Percentiles rank a stretch among this genome's conserved stretches.
Conservation (phyloP, 2,888 invertebrate genomes). For the Apamea anceps region DNA sequence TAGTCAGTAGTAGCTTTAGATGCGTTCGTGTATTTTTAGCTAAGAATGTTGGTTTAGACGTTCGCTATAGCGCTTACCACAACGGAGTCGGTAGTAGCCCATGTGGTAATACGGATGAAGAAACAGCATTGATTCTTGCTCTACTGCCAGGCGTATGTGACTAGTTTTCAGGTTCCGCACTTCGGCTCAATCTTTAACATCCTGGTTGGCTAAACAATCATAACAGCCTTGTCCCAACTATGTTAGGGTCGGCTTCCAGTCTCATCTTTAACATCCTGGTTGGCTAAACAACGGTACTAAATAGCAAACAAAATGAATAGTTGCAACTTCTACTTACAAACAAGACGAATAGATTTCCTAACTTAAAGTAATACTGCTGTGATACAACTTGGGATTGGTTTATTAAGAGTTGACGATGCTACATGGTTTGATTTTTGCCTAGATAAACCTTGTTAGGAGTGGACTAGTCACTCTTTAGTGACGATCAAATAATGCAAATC, state of each 20-base stretch:
- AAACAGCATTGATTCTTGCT: constrained; percentile 44
- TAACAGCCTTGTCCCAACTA: not conserved
- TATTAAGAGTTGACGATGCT: not conserved
- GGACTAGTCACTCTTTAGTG: not conserved
- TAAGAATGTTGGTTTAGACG: constrained; percentile 69
- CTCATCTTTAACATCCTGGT: not conserved
- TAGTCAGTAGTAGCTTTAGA: constrained; percentile 68
- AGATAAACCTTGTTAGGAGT: not conserved
- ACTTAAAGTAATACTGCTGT: not conserved
- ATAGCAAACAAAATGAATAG: not conserved
- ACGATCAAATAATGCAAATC: constrained; percentile 25
- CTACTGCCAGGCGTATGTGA: not conserved
- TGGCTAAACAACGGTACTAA: not conserved
- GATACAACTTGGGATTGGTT: not conserved
- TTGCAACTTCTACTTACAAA: not conserved
- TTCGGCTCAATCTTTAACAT: not conserved
- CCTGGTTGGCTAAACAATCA: constrained; percentile 7
- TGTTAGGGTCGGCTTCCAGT: no score
- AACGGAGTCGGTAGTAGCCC: constrained; percentile 45
- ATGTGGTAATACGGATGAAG: constrained; percentile 44
- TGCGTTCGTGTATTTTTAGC: constrained; percentile 71
- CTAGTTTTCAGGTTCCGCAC: not conserved
- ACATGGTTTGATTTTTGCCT: not conserved
- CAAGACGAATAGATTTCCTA: not conserved
- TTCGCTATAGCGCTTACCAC: constrained; percentile 60